Percentiles rank a stretch among this genome's conserved stretches.
These are phyloP conservation scores for Spisula solida DNA, from an alignment of 2,888 invertebrate genomes.

Conservation along the genomic window DNA sequence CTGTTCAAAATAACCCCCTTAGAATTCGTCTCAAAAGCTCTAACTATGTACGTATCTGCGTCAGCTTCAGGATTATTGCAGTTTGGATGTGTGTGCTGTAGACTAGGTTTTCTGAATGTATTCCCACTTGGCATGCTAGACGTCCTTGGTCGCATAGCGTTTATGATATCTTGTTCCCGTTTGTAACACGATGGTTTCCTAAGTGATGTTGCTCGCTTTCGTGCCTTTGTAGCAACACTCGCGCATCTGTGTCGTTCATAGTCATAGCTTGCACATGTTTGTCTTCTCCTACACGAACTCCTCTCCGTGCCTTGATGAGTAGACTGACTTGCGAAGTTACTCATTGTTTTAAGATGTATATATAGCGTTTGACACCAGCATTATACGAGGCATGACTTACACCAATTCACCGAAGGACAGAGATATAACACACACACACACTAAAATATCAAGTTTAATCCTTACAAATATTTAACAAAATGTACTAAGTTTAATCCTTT, in stretches of 20 bases:
- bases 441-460: neutral
- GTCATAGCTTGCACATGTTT: neutral
- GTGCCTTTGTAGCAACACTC: conserved; percentile 68
- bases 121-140: conserved; percentile 84
- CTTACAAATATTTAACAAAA: neutral
- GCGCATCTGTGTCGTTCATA: conserved; percentile 40
- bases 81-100: conserved; percentile 64
- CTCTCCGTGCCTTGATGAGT: neutral
- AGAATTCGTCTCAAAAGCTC: conserved; percentile 97
- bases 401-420: neutral
- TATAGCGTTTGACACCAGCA: neutral
- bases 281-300: neutral
- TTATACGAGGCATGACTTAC: neutral
- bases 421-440: neutral
- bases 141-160: conserved; percentile 84
- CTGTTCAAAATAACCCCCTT: conserved; percentile 97
- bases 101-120: conserved; percentile 75
- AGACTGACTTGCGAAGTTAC: neutral
- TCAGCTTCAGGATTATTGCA: conserved; percentile 69
- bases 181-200: conserved; percentile 76
- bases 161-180: conserved; percentile 72
- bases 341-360: neutral
- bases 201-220: conserved; percentile 78
- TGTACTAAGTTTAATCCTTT: neutral
- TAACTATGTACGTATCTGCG: conserved; percentile 91